phyloP scores from a whole-genome alignment of 1,140 invertebrate genomes.

The Drosophila insularis region DNA sequence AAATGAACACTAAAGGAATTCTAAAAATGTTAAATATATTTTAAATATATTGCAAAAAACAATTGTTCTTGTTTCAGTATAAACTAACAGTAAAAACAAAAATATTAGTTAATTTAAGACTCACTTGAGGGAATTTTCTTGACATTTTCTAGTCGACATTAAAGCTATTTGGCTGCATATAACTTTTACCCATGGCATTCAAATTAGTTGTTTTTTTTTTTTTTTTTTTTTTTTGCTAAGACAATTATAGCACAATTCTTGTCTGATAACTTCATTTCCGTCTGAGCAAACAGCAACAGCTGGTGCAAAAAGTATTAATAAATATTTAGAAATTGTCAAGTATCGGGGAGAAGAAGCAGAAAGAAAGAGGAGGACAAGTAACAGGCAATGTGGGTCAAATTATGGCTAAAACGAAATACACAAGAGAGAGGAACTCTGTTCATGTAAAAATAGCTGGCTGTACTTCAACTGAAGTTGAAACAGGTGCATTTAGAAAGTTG shows the following conservation, averaged over 20 bases:
- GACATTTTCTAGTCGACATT: not conserved
- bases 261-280: constrained; percentile 73
- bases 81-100: not conserved
- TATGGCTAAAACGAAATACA: constrained; percentile 44
- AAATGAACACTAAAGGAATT: too few species aligned
- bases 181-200: constrained; percentile 35
- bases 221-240: not conserved
- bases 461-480: constrained; percentile 61
- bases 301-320: constrained; percentile 63
- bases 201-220: constrained; percentile 13
- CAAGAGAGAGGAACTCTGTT: constrained; percentile 7
- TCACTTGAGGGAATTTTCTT: too few species aligned
- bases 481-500: constrained; percentile 56
- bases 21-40: too few species aligned
- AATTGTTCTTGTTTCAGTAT: too few species aligned
- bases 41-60: too few species aligned
- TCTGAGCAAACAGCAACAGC: constrained; percentile 58
- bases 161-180: not conserved
- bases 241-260: constrained; percentile 35
- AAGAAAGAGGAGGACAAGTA: too few species aligned
- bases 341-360: not conserved
- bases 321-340: constrained; percentile 67
- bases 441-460: constrained; percentile 60
- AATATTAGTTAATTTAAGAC: not conserved
- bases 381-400: constrained; percentile 70